Conservation (phyloP, 2,113 vertebrate species). For the Channa maculata region DNA sequence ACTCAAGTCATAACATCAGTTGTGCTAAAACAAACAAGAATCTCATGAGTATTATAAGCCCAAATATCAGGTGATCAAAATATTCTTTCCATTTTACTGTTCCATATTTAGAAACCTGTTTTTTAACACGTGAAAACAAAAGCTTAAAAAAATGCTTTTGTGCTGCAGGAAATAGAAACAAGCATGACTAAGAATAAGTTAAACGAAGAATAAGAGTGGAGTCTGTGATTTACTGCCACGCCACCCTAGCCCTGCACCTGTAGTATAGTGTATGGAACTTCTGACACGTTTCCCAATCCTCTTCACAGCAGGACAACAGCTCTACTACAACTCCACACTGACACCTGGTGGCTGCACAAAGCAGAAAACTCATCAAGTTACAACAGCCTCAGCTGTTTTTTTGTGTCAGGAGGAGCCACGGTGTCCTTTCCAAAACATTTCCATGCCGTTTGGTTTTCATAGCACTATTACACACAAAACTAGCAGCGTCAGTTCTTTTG, state of each 20-base stretch:
- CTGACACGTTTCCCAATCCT: constrained; percentile 37
- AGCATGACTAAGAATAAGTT: constrained; percentile 1
- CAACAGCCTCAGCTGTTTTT: constrained; percentile 17
- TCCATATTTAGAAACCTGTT: constrained; percentile 1
- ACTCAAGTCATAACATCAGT: constrained; percentile 22
- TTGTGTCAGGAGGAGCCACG: constrained; percentile 22
- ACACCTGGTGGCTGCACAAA: constrained; percentile 70
- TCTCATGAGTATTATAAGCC: constrained; percentile 21
- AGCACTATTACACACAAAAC: constrained; percentile 1
- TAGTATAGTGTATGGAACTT: constrained; percentile 16
- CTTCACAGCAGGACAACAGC: not conserved
- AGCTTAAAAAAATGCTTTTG: not conserved
- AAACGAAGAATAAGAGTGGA: constrained; percentile 9
- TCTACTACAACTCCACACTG: constrained; percentile 61
- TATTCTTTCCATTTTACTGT: too few relatives aligned
- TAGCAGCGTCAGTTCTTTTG: constrained; percentile 18
- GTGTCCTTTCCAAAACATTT: constrained; percentile 34
- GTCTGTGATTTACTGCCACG: constrained; percentile 42
- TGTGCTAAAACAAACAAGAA: constrained; percentile 48
- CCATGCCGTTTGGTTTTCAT: constrained; percentile 38
- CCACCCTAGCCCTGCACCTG: constrained; percentile 62
- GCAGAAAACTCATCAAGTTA: constrained; percentile 6
- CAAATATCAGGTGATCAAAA: constrained; percentile 15
- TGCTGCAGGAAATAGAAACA: constrained; percentile 15
- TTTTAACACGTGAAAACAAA: constrained; percentile 26